A percentile compares a stretch with the other conserved stretches of the same genome.
Conservation (phyloP, 1,140 invertebrate species). For the Pachyrhynchus sulphureomaculatus region DNA sequence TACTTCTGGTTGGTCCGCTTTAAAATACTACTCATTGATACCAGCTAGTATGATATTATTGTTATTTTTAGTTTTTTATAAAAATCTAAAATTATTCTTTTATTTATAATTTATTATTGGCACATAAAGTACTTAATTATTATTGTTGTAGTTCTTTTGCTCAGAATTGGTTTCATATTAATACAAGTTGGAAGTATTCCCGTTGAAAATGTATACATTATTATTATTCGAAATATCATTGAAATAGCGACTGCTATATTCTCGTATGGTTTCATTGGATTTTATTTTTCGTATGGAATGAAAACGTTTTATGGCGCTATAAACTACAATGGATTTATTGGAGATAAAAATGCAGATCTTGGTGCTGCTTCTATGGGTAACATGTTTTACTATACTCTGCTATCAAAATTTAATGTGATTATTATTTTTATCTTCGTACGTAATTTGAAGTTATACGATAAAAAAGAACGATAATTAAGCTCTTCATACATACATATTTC, state of each 20-base stretch:
- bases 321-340: conserved; percentile 28
- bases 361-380: conserved; percentile 17
- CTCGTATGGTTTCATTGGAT: conserved; percentile 35
- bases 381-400: background rate
- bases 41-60: too few species aligned
- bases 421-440: too few species aligned
- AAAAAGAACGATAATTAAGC: too few species aligned
- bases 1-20: too few species aligned
- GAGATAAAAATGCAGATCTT: conserved; percentile 15
- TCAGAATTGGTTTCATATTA: conserved; percentile 37
- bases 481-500: too few species aligned
- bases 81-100: too few species aligned
- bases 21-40: too few species aligned
- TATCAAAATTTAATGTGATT: too few species aligned
- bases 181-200: conserved; percentile 38
- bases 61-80: too few species aligned
- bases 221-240: conserved; percentile 38
- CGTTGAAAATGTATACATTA: conserved; percentile 36
- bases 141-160: conserved; percentile 32
- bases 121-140: too few species aligned
- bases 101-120: too few species aligned
- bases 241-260: conserved; percentile 35
- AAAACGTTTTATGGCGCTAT: conserved; percentile 31
- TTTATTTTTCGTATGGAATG: conserved; percentile 36
- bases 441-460: too few species aligned